Evolutionary conservation across 2,113 vertebrate species (phyloP), one percentile per base, ranked within the genome.

Genomic region (Noturus placidus): DNA sequence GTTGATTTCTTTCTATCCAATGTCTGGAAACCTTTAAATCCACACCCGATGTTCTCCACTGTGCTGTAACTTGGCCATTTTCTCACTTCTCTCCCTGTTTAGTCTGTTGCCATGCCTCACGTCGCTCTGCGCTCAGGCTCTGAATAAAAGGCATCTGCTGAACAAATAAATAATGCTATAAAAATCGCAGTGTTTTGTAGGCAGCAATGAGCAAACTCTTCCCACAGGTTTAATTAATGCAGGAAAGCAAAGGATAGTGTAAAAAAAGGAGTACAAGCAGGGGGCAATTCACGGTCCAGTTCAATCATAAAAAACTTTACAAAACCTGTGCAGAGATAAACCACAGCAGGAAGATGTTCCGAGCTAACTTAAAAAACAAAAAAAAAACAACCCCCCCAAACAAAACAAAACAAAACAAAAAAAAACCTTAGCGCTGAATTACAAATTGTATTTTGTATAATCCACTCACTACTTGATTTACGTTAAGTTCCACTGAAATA

Each of bases 181-280:
- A 93, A 86, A 95, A 91, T 90, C 89, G 89, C 27, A 20, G 72
- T 87, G 76, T 89, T 90, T 91, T 92, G 86, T 82, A 84, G 88
- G 85, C 79, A 87, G 89, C 88, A 89, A 78, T 90, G 1, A 91
- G 85, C 90, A 93, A 93, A 93, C 87, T 87, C 82, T 86, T 88
- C 86, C 91, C 88, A 91, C 91, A 92, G 93, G 92, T 95, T 94
- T 94, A 93, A 94, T 94, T 93, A 93, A 94, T 88, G 86, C 90
- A 84, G 86, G 59, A 83, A 59, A 72, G 83, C 56, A 77, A 79
- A 74, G 79, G 77, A 57, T 27, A 33, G 78, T 82, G 33, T 82
- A 15, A 82, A 61, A 57, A 80, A 83, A 19, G 14, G 70, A 52
- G 6, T 82, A 83, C 78, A 88, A 87, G 85, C 50, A 84, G 85